These are phyloP conservation scores for Hoplodrina blanda DNA, from an alignment of 2,888 invertebrate genomes.

Conservation along the genomic window DNA sequence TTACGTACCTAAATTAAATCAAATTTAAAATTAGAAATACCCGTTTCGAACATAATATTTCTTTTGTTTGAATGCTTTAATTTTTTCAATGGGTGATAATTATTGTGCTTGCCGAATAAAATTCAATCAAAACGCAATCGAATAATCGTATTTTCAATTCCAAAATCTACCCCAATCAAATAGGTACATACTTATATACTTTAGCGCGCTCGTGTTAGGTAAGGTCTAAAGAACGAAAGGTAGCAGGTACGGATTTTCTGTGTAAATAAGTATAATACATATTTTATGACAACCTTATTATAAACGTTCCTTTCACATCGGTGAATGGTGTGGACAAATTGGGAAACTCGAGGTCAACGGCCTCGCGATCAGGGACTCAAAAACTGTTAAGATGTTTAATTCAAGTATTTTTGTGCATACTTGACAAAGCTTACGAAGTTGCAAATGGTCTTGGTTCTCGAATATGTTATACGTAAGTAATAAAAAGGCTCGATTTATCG, in stretches of 20 bases:
- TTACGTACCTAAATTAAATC: not conserved
- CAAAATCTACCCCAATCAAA: too few species aligned
- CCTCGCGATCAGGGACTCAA: constrained; percentile 59
- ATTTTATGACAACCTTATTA: constrained; percentile 51
- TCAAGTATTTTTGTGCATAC: constrained; percentile 64
- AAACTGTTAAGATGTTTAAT: constrained; percentile 52
- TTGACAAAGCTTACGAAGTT: constrained; percentile 62
- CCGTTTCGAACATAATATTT: not conserved
- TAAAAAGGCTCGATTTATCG: constrained; percentile 60
- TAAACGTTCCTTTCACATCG: constrained; percentile 61
- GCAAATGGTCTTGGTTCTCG: constrained; percentile 60
- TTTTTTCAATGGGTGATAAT: not conserved
- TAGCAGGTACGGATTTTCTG: not conserved
- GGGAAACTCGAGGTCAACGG: constrained; percentile 66
- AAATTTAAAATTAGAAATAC: not conserved
- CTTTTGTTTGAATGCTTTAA: not conserved
- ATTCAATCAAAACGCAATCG: not conserved
- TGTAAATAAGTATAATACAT: constrained; percentile 3
- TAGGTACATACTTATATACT: too few species aligned
- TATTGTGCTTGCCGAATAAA: not conserved
- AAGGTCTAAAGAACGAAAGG: too few species aligned
- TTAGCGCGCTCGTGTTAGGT: too few species aligned
- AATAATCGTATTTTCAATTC: too few species aligned
- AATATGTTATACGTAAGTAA: constrained; percentile 41
- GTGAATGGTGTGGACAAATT: constrained; percentile 65